Evolutionary conservation across 2,888 invertebrate species (phyloP).

Genomic region (Trilocha varians): DNA sequence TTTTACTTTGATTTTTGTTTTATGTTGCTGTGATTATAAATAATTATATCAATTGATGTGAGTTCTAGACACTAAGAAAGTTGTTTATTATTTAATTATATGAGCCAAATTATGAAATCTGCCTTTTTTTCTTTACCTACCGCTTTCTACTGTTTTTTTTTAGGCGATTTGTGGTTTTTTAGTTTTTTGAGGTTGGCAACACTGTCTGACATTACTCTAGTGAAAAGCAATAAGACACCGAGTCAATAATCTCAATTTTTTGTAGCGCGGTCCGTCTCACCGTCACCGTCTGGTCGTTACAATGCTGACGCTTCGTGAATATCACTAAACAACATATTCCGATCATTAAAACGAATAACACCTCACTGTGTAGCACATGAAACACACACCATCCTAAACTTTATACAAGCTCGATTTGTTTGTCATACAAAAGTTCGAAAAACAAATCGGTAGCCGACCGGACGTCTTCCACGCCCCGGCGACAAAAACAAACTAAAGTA

Average conservation of each 20-base stretch:
- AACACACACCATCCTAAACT: slow-evolving; percentile 43
- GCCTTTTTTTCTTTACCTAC: too few species aligned
- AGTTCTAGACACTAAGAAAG: too few species aligned
- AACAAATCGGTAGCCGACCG: slow-evolving; percentile 39
- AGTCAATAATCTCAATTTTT: slow-evolving; percentile 37
- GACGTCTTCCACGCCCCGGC: slow-evolving; percentile 49
- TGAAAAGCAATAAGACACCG: slow-evolving; percentile 33
- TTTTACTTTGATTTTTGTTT: too few species aligned
- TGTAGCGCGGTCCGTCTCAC: slow-evolving; percentile 30
- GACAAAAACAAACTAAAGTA: slow-evolving; percentile 59
- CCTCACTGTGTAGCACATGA: slow-evolving; percentile 29
- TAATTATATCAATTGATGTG: too few species aligned
- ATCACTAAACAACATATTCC: slow-evolving; percentile 27
- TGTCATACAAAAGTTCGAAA: slow-evolving; percentile 49
- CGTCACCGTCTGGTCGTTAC: slow-evolving; percentile 24
- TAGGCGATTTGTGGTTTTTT: too few species aligned
- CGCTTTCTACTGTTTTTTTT: too few species aligned
- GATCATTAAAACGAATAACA: slow-evolving; percentile 27
- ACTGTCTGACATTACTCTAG: slow-evolving; percentile 20
- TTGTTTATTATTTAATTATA: too few species aligned
- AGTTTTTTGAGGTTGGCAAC: too few species aligned
- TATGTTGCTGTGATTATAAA: too few species aligned
- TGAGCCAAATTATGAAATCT: too few species aligned
- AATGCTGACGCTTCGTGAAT: slow-evolving; percentile 22
- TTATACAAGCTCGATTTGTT: slow-evolving; percentile 40